Percentiles rank a stretch among this genome's conserved stretches.
phyloP scores from a whole-genome alignment of 1,140 invertebrate genomes.

The Spodoptera frugiperda region DNA sequence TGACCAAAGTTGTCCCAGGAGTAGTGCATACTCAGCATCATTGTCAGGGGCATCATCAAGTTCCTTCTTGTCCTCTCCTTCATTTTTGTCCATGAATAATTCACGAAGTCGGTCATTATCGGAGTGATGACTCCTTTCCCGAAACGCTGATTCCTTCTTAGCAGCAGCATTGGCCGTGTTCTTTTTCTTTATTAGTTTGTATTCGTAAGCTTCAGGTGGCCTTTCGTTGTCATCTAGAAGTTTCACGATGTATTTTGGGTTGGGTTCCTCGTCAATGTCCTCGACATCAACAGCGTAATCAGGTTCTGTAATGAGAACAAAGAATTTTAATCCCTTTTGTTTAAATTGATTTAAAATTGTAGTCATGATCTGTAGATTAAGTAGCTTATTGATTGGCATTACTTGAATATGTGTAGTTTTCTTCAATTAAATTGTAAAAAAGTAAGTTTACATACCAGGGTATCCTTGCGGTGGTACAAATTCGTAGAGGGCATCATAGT shows the following conservation, averaged over 20 bases:
- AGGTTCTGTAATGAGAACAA: conserved; percentile 65
- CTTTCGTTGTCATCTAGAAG: conserved; percentile 70
- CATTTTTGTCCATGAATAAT: conserved; percentile 86
- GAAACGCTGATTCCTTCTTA: conserved; percentile 83
- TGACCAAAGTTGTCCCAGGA: conserved; percentile 87
- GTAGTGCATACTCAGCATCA: conserved; percentile 86
- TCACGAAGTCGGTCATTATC: conserved; percentile 86
- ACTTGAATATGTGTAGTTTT: background rate
- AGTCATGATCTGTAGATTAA: no score
- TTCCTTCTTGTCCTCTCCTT: conserved; percentile 76
- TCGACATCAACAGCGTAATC: conserved; percentile 76
- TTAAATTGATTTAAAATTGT: background rate
- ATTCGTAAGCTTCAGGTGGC: conserved; percentile 72
- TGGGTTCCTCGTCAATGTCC: conserved; percentile 69
- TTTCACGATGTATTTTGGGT: conserved; percentile 76
- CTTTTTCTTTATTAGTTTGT: conserved; percentile 80
- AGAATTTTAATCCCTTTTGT: background rate
- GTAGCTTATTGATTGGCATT: background rate
- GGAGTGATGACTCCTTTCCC: conserved; percentile 86
- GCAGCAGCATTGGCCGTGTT: conserved; percentile 56
- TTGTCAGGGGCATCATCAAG: conserved; percentile 80
- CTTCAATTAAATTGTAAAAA: background rate
- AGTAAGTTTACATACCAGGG: conserved; percentile 59
- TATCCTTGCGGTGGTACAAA: conserved; percentile 75
- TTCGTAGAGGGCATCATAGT: conserved; percentile 77